Base-by-base conservation (phyloP, 2,888 invertebrate species). In the Pristionchus japonicus region DNA sequence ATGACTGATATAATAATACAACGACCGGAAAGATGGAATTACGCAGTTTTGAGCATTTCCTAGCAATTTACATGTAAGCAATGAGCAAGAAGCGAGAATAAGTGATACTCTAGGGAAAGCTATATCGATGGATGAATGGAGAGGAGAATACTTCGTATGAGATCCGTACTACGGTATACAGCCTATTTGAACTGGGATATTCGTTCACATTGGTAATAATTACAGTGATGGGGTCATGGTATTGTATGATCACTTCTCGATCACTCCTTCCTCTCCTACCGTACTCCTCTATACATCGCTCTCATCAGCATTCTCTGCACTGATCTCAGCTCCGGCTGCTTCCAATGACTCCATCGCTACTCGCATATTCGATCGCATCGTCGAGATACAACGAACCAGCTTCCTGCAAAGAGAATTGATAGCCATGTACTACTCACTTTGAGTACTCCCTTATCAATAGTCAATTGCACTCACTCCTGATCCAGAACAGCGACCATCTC, bases 271-370 rank as follows among this genome's bases (percentile, higher is more conserved):
- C 27, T 47, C 15, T 23, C 27, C 77, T 43, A 43, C 77, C 43
- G 43, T 43, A 43, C 37, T 77, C 43, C 23, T 77, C 49, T 57
- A 86, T 17, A 86, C 86, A 70, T 86, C 86, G 34, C 86, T 86
- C 37, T 86, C 86, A 57, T 47, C 74, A 20, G 52, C 57, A 23
- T 70, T 70, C 34, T 84, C 52, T 84, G 17, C 61, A 74, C 37
- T 67, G 74, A 82, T 77, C 27, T 27, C 34, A 43, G 27, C 27
- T 17, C 70, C 77, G 2, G 87, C 87, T 57, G 89, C 89, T 47
- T 92, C 89, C n/a, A 93, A 89, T 89, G 92, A 91, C 82, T 90
- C 90, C 27, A 93, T 89, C 23, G 92, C 92, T 88, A 93, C 89
- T 84, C 91, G 89, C 92, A 92, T 92, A 43, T 92, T 90, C 17